phyloP scores from a whole-genome alignment of 2,113 vertebrate genomes.

The Climacteris rufus region DNA sequence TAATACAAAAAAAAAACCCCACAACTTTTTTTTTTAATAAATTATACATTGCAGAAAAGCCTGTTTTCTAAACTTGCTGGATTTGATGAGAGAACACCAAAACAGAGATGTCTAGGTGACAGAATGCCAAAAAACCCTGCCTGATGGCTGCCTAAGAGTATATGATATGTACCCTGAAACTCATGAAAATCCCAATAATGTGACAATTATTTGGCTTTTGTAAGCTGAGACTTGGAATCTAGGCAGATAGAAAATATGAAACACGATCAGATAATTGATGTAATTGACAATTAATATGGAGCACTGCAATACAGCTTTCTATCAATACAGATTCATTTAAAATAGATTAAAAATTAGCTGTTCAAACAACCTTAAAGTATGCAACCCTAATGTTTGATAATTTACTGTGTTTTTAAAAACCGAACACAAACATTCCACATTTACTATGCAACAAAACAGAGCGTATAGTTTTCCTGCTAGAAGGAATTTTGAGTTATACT shows the following conservation, averaged over 20 bases:
- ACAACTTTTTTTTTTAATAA: neutral
- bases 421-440: accelerated
- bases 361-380: neutral
- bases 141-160: neutral
- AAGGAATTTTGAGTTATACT: neutral
- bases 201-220: neutral
- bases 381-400: neutral
- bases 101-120: neutral
- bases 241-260: neutral
- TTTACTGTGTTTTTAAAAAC: neutral
- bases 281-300: neutral
- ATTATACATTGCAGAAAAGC: neutral
- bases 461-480: neutral
- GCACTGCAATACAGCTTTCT: neutral
- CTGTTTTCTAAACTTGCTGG: neutral
- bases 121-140: neutral
- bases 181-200: neutral
- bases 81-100: neutral
- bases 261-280: neutral
- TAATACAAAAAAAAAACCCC: neutral
- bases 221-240: neutral
- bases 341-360: neutral
- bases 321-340: neutral
- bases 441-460: neutral
- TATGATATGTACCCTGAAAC: neutral